Conservation (phyloP, 2,888 invertebrate species). For the Cerastis rubricosa region DNA sequence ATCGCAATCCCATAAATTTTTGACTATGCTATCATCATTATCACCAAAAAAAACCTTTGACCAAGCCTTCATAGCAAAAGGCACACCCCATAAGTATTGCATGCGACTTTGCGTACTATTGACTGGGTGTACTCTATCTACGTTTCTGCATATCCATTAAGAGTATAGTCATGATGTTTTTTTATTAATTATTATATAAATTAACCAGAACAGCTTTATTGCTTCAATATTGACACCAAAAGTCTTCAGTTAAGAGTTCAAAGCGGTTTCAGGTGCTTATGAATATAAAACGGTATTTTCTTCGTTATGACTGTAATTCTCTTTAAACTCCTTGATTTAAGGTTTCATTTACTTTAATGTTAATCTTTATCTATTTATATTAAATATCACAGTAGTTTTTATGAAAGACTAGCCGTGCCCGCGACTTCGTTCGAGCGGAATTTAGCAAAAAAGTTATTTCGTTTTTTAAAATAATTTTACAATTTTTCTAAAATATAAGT, state of each 20-base stretch:
- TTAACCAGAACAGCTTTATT: slow-evolving; percentile 22
- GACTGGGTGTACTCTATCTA: neutral
- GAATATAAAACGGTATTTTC: slow-evolving; percentile 51
- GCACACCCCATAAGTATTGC: neutral
- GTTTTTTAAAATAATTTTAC: no score
- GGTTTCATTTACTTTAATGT: slow-evolving; percentile 33
- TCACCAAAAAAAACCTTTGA: neutral
- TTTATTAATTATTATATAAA: neutral
- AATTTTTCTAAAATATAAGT: no score
- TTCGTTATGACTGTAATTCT: slow-evolving; percentile 39
- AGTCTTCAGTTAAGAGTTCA: slow-evolving; percentile 39
- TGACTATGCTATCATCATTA: neutral
- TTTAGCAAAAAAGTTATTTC: no score
- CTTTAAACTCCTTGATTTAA: slow-evolving; percentile 22
- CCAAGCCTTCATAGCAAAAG: no score
- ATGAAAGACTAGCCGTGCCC: neutral
- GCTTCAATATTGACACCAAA: slow-evolving; percentile 35
- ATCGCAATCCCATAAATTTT: neutral
- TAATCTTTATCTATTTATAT: slow-evolving; percentile 3
- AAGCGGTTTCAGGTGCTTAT: slow-evolving; percentile 39
- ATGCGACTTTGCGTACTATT: neutral
- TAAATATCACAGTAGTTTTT: neutral
- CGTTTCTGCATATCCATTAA: neutral
- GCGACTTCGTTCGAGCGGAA: no score
- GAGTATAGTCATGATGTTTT: neutral